Evolutionary conservation across 2,113 vertebrate genomes (phyloP), one percentile per base, ranked within the genome.

Genomic region (Tylochromis polylepis): DNA sequence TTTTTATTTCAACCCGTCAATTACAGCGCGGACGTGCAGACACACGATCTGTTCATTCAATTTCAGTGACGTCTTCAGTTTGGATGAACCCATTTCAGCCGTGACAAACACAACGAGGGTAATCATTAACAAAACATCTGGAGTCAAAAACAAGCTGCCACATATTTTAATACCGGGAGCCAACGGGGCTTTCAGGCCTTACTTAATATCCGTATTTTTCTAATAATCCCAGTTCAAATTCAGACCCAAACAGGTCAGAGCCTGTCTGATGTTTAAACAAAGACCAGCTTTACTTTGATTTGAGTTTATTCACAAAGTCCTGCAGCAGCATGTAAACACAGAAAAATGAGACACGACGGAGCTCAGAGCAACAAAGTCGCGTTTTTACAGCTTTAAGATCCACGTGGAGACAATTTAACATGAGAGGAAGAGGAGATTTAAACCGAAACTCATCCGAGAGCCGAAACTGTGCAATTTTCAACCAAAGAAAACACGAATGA

Each of bases 11-110:
- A 31, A 51, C 41, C 43, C 4, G 6, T 38, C 31, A 1, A 56
- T 91, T 31, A 87, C 88, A 80, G 87, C 86, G 88, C 70, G 0
- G 14, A 85, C 88, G 11, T 87, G 88, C 67, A 67, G 31, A 79
- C 43, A 89, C 91, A 87, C 6, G 58, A 81, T 10, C n/a, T 18
- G 46, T 53, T 8, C 87, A 55, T 46, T 79, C 62, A 78, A 75
- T 49, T 49, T 36, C 83, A 85, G 4, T 85, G 85, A 90, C n/a
- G 72, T 89, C 70, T 72, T 85, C 83, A 29, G 55, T 51, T 58
- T 51, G 34, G 24, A 16, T 41, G 51, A 81, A 75, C 78, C 27
- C 4, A 67, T 56, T 77, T 79, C 36, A 41, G 55, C 75, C 34
- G 29, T 29, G 70, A 78, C 70, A 51, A 59, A 34, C 20, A n/a